phyloP scores from a whole-genome alignment of 1,140 invertebrate genomes.

The Dolichoris vasculosae region DNA sequence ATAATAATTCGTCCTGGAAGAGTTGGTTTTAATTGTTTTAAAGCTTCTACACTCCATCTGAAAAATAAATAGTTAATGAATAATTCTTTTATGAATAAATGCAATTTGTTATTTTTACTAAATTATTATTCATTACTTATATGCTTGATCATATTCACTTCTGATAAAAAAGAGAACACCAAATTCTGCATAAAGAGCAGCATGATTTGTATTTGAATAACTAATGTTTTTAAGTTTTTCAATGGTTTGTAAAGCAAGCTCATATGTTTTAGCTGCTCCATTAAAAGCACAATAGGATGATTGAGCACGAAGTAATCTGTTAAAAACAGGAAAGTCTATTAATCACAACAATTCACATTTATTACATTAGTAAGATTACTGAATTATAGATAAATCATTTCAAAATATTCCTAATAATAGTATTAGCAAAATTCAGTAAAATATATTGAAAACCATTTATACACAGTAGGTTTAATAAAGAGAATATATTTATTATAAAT shows the following conservation, averaged over 20 bases:
- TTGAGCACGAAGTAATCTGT: conserved; percentile 87
- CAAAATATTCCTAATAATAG: background rate
- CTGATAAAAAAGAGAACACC: conserved; percentile 85
- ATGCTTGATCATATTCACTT: conserved; percentile 88
- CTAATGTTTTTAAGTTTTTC: conserved; percentile 70
- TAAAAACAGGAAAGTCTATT: conserved; percentile 55
- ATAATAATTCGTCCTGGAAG: conserved; percentile 80
- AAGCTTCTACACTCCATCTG: conserved; percentile 84
- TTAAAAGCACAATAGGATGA: conserved; percentile 85
- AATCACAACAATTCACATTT: conserved; percentile 39
- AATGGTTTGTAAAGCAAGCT: conserved; percentile 77
- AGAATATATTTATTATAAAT: no score
- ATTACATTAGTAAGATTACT: background rate
- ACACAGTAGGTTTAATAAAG: no score
- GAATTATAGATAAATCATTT: conserved; percentile 28
- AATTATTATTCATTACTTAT: conserved; percentile 73
- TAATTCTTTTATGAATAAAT: conserved; percentile 42
- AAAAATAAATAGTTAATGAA: conserved; percentile 56
- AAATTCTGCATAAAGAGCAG: conserved; percentile 86
- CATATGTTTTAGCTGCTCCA: conserved; percentile 80
- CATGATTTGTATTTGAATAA: conserved; percentile 76
- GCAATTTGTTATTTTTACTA: conserved; percentile 9
- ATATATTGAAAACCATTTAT: no score
- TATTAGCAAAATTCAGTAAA: background rate
- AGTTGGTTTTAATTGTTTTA: conserved; percentile 79